Conservation (phyloP, 2,888 invertebrate species). For the Cephus spinipes region DNA sequence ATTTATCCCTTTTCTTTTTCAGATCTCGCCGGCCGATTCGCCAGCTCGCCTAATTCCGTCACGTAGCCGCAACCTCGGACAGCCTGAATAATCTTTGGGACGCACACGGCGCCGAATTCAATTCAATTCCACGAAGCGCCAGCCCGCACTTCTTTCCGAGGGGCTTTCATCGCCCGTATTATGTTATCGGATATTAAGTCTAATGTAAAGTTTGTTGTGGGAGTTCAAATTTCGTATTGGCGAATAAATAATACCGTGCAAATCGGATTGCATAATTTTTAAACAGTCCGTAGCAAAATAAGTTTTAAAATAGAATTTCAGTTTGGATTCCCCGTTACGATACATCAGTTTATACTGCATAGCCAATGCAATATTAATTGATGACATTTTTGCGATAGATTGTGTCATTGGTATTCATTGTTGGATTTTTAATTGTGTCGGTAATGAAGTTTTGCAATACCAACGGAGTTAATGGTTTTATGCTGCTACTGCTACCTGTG, state of each 20-base stretch:
- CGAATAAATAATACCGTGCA: neutral
- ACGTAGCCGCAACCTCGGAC: slow-evolving; percentile 33
- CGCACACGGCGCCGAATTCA: slow-evolving; percentile 33
- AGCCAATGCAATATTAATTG: neutral
- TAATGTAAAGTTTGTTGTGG: neutral
- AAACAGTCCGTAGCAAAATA: neutral
- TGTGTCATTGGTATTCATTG: neutral
- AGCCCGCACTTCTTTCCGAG: slow-evolving; percentile 20
- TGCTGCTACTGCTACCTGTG: neutral
- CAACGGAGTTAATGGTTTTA: neutral
- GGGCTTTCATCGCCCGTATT: slow-evolving; percentile 33
- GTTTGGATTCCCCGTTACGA: neutral
- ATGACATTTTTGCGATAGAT: neutral
- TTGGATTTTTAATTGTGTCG: neutral
- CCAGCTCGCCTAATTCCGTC: slow-evolving; percentile 34
- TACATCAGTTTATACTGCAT: neutral
- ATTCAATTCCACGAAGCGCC: slow-evolving; percentile 38
- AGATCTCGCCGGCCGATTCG: slow-evolving; percentile 6
- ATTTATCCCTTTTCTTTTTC: slow-evolving; percentile 17
- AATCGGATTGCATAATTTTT: neutral
- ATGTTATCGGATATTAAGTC: slow-evolving; percentile 20
- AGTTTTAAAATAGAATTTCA: neutral
- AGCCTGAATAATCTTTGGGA: slow-evolving; percentile 35
- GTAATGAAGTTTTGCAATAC: neutral
- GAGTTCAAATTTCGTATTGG: neutral